Evolutionary conservation across 2,888 invertebrate species (phyloP), one percentile per base, ranked within the genome.

Genomic region (Lepetodrilus schrolli): DNA sequence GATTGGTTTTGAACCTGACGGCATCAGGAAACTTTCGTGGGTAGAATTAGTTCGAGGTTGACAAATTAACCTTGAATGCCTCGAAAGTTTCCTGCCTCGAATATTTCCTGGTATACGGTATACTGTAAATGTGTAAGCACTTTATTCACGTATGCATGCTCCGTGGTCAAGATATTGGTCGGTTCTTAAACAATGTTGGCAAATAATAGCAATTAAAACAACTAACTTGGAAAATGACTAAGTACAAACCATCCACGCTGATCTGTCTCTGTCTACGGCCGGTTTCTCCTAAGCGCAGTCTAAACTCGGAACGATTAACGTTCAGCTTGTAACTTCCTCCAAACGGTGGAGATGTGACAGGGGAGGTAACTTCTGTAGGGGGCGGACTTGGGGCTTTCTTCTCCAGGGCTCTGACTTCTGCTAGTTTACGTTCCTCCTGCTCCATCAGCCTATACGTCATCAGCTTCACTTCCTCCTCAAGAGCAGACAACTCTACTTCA

Each of bases 361-460:
- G 26, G 2, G 58, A 10, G 10, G 34, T 34, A 58, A 30, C 26
- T n/a, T 58, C 26, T 30, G 58, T n/a, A 5, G 26, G 10, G 2
- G 26, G 17, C 17, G 26, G 58, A 30, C n/a, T 58, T 30, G 26
- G 26, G 26, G 34, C 5, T 34, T 23, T 30, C 58, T 58, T 26
- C 17, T 48, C 17, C 21, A 17, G 13, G 30, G 30, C 26, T 58
- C 30, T 30, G 17, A 17, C 34, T 17, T 30, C 30, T 17, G 26
- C 58, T 58, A 30, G 26, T 17, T 30, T n/a, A 23, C 30, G 10
- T 17, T 58, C 58, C 17, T 58, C 58, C 30, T 58, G 58, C 17
- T 58, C 58, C 58, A 58, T 23, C n/a, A 58, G 58, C 34, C 58
- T 13, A n/a, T 58, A 58, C 4, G 58, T 30, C 58, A 58, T 58